Base-by-base conservation (phyloP, 2,797 vertebrate genomes). In the Todus mexicanus region DNA sequence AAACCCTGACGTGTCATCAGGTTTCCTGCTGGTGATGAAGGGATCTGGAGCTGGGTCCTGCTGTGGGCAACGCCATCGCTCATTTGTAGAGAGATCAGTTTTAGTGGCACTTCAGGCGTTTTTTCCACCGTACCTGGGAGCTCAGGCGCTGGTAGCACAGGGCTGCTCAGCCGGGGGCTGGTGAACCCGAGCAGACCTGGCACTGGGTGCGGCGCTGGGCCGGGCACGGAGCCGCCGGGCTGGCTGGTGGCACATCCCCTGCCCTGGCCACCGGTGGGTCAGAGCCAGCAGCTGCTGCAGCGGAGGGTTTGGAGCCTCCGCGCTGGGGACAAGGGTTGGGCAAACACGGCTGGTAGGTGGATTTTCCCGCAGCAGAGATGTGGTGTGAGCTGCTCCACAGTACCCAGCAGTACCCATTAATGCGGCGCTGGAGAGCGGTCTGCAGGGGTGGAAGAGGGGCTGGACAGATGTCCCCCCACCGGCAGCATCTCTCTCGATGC, bases 211-310 rank as follows among this genome's bases (percentile, higher is more conserved):
- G 4, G 73, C 23, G 2, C 22, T 23, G 7, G 38, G 59, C 16
- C 4, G 27, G 51, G 11, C 57, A 25, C 1, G 0, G 61, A 37
- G 43, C 6, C 4, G 71, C 45, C 37, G 5, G 19, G 54, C 45
- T 5, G 10, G 35, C 79, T 57, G 13, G 66, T 26, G 47, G 29
- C 33, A 8, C 21, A 2, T 40, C 26, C 59, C 38, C 35, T 31
- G 33, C 51, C 22, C 37, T 5, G 38, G 35, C 22, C 33, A 11
- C 16, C 0, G 4, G 27, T 3, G 18, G 7, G 18, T 64, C 1
- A 0, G 57, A 35, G 38, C n/a, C 57, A 17, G 6, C 6, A 15
- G 82, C 38, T 6, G 1, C 63, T 3, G 1, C 2, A 7, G 57
- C 5, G 1, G 27, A n/a, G 48, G 54, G 27, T 12, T 48, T 45